These are phyloP conservation scores for Atherinosoma microstoma DNA, from an alignment of 2,797 vertebrate species.

Conservation along the genomic window DNA sequence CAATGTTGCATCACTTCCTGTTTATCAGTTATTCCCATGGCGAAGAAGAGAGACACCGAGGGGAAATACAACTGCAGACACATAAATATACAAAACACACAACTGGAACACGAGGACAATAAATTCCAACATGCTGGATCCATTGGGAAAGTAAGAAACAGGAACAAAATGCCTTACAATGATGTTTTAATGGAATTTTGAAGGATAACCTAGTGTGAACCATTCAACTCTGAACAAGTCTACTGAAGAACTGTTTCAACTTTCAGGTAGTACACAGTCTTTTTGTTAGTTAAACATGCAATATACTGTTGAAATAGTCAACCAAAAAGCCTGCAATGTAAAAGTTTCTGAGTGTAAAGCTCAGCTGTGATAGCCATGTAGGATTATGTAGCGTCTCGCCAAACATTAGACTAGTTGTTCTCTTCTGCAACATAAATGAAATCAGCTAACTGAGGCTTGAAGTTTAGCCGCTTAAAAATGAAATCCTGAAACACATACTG, in stretches of 20 bases:
- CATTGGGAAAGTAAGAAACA: slow-evolving; percentile 79
- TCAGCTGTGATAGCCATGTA: slow-evolving; percentile 60
- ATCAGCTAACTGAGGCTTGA: slow-evolving; percentile 71
- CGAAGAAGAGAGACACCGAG: slow-evolving; percentile 37
- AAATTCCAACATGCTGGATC: slow-evolving; percentile 69
- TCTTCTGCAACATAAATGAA: slow-evolving; percentile 66
- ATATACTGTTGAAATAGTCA: slow-evolving; percentile 80
- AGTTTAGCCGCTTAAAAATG: slow-evolving; percentile 71
- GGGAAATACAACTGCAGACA: slow-evolving; percentile 39
- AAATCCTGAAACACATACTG: slow-evolving; percentile 78
- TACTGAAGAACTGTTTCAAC: slow-evolving; percentile 75
- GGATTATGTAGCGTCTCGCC: slow-evolving; percentile 61
- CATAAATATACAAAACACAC: slow-evolving; percentile 36
- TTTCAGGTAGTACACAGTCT: slow-evolving; percentile 78
- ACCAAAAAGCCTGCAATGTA: slow-evolving; percentile 72
- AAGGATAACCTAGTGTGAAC: slow-evolving; percentile 81
- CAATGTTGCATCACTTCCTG: slow-evolving; percentile 68
- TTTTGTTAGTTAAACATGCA: slow-evolving; percentile 85
- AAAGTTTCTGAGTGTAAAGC: slow-evolving; percentile 67
- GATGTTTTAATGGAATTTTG: slow-evolving; percentile 88
- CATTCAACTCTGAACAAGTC: slow-evolving; percentile 78
- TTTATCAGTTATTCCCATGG: slow-evolving; percentile 63
- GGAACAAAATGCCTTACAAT: slow-evolving; percentile 84
- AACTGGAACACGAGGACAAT: slow-evolving; percentile 51
- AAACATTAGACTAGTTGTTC: slow-evolving; percentile 64